Evolutionary conservation across 2,888 invertebrate species (phyloP).

Genomic region (Andrena hattorfiana): DNA sequence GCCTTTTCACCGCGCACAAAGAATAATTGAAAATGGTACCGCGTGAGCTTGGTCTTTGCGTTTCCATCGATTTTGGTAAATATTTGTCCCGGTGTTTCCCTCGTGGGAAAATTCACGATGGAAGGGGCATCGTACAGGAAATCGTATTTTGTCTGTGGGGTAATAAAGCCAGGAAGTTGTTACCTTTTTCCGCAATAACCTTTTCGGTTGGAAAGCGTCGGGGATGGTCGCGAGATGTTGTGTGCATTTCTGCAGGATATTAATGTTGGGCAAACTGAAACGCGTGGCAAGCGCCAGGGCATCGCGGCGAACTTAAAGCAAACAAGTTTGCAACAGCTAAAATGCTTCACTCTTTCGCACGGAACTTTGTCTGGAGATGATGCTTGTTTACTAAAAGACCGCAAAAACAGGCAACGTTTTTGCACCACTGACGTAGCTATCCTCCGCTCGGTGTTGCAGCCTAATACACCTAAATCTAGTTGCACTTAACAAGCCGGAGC

Average conservation of each 20-base stretch:
- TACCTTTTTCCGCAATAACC: slow-evolving; percentile 33
- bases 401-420: slow-evolving; percentile 43
- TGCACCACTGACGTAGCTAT: slow-evolving; percentile 14
- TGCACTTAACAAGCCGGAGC: slow-evolving; percentile 24
- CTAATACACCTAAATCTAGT: slow-evolving; percentile 48
- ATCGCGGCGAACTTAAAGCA: slow-evolving; percentile 49
- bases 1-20: background rate
- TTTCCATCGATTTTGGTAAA: background rate
- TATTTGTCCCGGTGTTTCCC: background rate
- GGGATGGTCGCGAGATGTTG: slow-evolving; percentile 39
- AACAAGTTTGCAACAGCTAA: slow-evolving; percentile 53
- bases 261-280: slow-evolving; percentile 60
- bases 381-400: slow-evolving; percentile 40
- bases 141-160: slow-evolving; percentile 21
- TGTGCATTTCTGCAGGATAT: slow-evolving; percentile 53
- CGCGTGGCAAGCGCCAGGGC: slow-evolving; percentile 33
- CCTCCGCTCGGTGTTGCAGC: background rate
- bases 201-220: slow-evolving; percentile 22
- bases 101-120: background rate
- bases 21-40: background rate
- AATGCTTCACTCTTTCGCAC: slow-evolving; percentile 44
- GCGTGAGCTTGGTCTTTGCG: background rate
- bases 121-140: slow-evolving; percentile 18
- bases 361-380: slow-evolving; percentile 34
- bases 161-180: slow-evolving; percentile 41